Evolutionary conservation across 1,140 invertebrate species (phyloP).

Genomic region (Tetranychus cinnabarinus): DNA sequence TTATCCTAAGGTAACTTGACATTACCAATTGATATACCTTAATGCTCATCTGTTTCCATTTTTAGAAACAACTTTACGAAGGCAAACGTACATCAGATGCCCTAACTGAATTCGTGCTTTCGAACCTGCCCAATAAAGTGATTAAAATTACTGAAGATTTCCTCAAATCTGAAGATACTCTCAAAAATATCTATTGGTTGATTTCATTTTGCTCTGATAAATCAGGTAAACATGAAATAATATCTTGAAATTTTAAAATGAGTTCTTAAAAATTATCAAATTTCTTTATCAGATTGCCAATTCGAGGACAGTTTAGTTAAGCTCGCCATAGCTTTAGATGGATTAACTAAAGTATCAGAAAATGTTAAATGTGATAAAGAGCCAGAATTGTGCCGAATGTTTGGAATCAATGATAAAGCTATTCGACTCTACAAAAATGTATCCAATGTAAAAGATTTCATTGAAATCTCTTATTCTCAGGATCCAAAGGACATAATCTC

Average conservation of each 20-base stretch:
- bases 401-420: neutral
- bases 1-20: constrained; percentile 24
- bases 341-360: constrained; percentile 29
- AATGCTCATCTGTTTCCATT: too few species aligned
- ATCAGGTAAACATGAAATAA: neutral
- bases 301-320: constrained; percentile 4
- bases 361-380: constrained; percentile 20
- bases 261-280: too few species aligned
- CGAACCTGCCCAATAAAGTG: too few species aligned
- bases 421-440: too few species aligned
- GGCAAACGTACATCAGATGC: too few species aligned
- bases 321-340: constrained; percentile 17
- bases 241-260: neutral
- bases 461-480: neutral
- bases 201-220: neutral
- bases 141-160: too few species aligned
- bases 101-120: too few species aligned
- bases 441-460: too few species aligned
- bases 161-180: neutral
- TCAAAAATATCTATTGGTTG: neutral
- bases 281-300: constrained; percentile 4
- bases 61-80: too few species aligned
- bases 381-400: neutral
- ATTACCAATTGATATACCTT: too few species aligned
- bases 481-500: constrained; percentile 26